Percentiles rank a stretch among this genome's conserved stretches.
These are phyloP conservation scores for Colistium nudipinnis DNA, from an alignment of 2,113 vertebrate genomes.

Conservation along the genomic window DNA sequence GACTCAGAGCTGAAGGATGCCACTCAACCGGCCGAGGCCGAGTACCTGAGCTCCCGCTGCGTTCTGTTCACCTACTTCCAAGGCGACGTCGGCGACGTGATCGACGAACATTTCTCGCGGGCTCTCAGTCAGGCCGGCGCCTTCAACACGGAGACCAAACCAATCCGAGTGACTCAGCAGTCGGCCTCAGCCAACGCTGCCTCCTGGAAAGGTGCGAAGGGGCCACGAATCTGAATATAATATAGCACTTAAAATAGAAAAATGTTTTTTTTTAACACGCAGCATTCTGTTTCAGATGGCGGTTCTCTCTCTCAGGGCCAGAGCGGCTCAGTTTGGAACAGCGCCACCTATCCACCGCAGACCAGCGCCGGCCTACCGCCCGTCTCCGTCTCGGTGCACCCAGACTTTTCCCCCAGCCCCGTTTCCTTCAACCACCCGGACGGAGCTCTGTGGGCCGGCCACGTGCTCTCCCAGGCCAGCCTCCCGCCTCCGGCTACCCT, in stretches of 20 bases:
- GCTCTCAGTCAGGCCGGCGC: slow-evolving; percentile 92
- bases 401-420: slow-evolving; percentile 86
- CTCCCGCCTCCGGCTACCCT: slow-evolving; percentile 81
- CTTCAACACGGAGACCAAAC: slow-evolving; percentile 88
- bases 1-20: slow-evolving; percentile 83
- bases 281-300: slow-evolving; percentile 76
- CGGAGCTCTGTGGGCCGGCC: slow-evolving; percentile 88
- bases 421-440: slow-evolving; percentile 87
- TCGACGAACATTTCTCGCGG: slow-evolving; percentile 97
- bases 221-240: not conserved
- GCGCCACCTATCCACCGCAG: slow-evolving; percentile 88
- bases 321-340: slow-evolving; percentile 90
- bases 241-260: not conserved
- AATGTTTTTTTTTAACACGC: too few relatives aligned
- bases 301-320: slow-evolving; percentile 80
- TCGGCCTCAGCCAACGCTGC: slow-evolving; percentile 70
- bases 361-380: slow-evolving; percentile 85
- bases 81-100: slow-evolving; percentile 94
- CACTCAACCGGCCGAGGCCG: slow-evolving; percentile 91
- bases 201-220: slow-evolving; percentile 90
- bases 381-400: slow-evolving; percentile 86
- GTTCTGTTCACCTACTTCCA: slow-evolving; percentile 99
- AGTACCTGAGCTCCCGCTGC: slow-evolving; percentile 97
- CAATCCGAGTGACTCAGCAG: slow-evolving; percentile 77
- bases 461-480: slow-evolving; percentile 86